Evolutionary conservation across 1,140 invertebrate genomes (phyloP).

Genomic region (Physella acuta): DNA sequence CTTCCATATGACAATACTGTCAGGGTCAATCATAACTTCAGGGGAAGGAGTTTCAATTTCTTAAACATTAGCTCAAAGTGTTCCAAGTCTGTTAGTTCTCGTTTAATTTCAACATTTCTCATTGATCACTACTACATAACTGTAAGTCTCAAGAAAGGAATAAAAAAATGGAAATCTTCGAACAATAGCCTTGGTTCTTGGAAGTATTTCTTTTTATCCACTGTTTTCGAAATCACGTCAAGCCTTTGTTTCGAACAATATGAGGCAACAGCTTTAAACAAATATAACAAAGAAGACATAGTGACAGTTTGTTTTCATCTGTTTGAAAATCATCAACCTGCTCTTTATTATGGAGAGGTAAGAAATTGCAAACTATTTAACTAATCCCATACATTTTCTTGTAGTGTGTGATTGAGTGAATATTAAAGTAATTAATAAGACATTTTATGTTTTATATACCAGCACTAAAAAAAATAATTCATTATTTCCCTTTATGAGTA

Average conservation of each 20-base stretch:
- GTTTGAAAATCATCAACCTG: not conserved
- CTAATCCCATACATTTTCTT: not conserved
- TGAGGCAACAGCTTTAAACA: not conserved
- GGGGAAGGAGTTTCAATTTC: not conserved
- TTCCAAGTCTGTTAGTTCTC: not conserved
- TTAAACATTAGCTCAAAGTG: not conserved
- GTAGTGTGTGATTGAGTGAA: not conserved
- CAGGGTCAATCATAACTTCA: not conserved
- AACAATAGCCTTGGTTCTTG: not conserved
- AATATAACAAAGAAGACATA: not conserved
- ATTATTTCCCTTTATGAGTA: not conserved
- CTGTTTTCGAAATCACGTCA: not conserved
- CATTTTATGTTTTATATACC: not conserved
- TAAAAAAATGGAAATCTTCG: not conserved
- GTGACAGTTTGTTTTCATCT: not conserved
- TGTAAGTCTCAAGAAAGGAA: not conserved
- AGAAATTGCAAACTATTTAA: not conserved
- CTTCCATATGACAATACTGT: not conserved
- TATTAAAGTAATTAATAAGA: not conserved
- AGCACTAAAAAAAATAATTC: too few species aligned
- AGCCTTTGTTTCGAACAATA: not conserved
- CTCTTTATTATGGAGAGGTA: slow-evolving; percentile 10
- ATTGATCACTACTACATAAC: not conserved
- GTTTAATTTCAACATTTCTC: not conserved
- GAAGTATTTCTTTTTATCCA: not conserved